Conservation (phyloP, 2,888 invertebrate species). For the Callinectes sapidus region DNA sequence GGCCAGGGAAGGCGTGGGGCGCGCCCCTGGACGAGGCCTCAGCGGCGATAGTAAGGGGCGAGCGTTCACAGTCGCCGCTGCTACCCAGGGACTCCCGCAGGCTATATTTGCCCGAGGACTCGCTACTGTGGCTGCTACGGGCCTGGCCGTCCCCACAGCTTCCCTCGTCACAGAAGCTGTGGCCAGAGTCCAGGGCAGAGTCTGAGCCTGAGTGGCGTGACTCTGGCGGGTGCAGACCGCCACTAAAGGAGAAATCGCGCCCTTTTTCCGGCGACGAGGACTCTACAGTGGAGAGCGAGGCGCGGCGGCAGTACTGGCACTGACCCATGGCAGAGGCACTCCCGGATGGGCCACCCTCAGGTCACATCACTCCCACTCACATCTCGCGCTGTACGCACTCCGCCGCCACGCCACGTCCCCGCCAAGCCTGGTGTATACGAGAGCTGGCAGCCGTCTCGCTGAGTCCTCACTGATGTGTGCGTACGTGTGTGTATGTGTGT, state of each 20-base stretch:
- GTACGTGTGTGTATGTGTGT: not conserved
- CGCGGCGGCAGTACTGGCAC: constrained; percentile 62
- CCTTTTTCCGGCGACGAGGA: constrained; percentile 36
- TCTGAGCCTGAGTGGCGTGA: constrained; percentile 56
- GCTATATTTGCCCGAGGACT: constrained; percentile 70
- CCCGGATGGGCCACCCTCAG: not conserved
- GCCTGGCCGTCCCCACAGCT: constrained; percentile 50
- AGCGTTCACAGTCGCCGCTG: constrained; percentile 55
- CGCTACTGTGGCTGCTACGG: constrained; percentile 64
- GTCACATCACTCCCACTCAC: not conserved
- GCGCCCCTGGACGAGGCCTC: not conserved
- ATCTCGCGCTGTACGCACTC: not conserved
- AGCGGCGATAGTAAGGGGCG: not conserved
- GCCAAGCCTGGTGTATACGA: not conserved
- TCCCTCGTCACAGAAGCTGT: constrained; percentile 63
- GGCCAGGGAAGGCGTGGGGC: not conserved
- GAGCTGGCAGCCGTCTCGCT: not conserved
- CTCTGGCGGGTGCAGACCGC: constrained; percentile 22
- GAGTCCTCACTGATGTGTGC: not conserved
- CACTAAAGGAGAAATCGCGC: constrained; percentile 30
- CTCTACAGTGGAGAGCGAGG: constrained; percentile 41
- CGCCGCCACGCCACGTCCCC: not conserved
- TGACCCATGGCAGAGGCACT: constrained; percentile 52
- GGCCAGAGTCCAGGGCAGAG: constrained; percentile 63
- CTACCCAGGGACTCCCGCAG: constrained; percentile 62